Evolutionary conservation across 2,888 invertebrate genomes (phyloP).

Genomic region (Nomada ferruginata): DNA sequence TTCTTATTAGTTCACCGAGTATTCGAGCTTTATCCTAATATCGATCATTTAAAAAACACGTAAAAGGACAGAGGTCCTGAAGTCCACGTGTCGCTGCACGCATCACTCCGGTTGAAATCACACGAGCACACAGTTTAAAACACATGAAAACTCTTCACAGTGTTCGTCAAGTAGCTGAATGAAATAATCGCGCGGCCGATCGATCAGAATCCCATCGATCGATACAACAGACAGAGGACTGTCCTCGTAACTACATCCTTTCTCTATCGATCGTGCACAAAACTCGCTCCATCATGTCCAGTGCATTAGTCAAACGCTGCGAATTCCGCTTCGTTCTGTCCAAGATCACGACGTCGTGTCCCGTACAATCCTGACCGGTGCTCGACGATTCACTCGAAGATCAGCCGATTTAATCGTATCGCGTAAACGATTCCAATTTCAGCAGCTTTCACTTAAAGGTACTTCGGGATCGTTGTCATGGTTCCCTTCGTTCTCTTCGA

Average conservation of each 20-base stretch:
- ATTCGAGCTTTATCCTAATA: too few species aligned
- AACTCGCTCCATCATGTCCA: constrained; percentile 57
- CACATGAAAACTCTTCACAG: background rate
- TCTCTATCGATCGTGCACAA: constrained; percentile 52
- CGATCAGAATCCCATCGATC: constrained; percentile 38
- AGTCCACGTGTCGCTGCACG: background rate
- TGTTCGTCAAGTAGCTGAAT: too few species aligned
- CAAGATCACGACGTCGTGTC: constrained; percentile 14
- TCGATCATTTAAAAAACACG: background rate
- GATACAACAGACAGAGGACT: constrained; percentile 5
- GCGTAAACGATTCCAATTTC: constrained; percentile 14
- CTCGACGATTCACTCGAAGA: constrained; percentile 12
- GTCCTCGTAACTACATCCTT: constrained; percentile 33
- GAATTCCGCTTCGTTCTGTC: constrained; percentile 22
- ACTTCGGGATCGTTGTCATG: too few species aligned
- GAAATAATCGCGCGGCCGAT: background rate
- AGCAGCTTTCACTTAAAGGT: too few species aligned
- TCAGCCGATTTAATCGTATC: constrained; percentile 8
- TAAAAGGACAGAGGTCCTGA: background rate
- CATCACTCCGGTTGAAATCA: background rate
- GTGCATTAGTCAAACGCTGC: constrained; percentile 53
- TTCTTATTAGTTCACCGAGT: too few species aligned
- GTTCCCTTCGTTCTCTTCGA: background rate
- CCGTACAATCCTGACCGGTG: constrained; percentile 14
- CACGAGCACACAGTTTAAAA: constrained; percentile 28